These are phyloP conservation scores for Drosophila hawaiiensis DNA, from an alignment of 2,888 invertebrate genomes.

Conservation along the genomic window DNA sequence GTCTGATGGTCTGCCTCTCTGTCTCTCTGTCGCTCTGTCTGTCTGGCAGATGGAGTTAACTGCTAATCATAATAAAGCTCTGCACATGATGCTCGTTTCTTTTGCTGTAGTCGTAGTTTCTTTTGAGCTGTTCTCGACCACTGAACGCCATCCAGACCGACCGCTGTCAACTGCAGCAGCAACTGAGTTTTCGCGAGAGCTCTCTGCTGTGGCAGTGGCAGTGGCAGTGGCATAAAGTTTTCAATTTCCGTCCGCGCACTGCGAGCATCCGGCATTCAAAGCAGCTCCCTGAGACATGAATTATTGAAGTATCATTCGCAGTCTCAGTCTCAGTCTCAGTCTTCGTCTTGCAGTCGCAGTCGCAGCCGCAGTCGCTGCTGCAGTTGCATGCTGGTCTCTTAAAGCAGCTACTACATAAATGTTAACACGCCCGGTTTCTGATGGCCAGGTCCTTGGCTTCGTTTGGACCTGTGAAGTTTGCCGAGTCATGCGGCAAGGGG, in stretches of 20 bases:
- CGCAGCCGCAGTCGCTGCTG: not conserved
- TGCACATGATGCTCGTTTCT: constrained; percentile 1
- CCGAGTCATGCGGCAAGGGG: not conserved
- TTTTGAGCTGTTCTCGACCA: constrained; percentile 1
- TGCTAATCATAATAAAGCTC: constrained; percentile 17
- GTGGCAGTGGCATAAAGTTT: constrained; percentile 24
- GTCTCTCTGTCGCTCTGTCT: not conserved
- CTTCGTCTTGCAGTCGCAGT: not conserved
- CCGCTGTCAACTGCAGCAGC: constrained; percentile 7
- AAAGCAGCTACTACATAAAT: constrained; percentile 13
- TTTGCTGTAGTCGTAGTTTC: constrained; percentile 3
- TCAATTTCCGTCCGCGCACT: constrained; percentile 25
- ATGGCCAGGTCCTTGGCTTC: constrained; percentile 9
- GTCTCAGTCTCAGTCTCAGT: not conserved
- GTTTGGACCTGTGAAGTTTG: constrained; percentile 3
- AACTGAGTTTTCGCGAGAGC: not conserved
- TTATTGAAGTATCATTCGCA: constrained; percentile 20
- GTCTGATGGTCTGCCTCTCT: not conserved
- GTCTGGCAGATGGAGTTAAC: not conserved
- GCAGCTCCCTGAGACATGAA: constrained; percentile 3
- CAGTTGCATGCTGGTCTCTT: constrained; percentile 3
- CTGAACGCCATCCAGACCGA: constrained; percentile 4
- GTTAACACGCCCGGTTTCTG: constrained; percentile 16
- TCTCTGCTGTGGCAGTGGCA: not conserved
- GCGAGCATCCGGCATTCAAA: constrained; percentile 19